phyloP scores from a whole-genome alignment of 2,797 vertebrate genomes.

The Triplophysa yarkandensis region DNA sequence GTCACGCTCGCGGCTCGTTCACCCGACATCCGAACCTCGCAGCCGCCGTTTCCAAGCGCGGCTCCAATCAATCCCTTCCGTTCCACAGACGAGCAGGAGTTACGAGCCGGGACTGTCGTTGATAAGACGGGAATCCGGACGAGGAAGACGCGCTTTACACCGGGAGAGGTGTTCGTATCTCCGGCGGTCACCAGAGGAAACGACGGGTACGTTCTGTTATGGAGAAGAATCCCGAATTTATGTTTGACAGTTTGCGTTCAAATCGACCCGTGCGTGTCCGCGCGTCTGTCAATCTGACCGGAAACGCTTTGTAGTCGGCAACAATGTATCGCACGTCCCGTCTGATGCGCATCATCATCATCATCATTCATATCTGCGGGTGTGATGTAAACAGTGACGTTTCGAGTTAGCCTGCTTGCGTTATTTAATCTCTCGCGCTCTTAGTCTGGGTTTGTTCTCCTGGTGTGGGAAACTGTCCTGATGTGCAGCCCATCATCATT shows the following conservation, averaged over 20 bases:
- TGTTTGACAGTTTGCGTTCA: not conserved
- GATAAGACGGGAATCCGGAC: constrained; percentile 3
- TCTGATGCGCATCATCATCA: not conserved
- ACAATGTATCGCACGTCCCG: constrained; percentile 10
- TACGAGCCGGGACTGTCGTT: not conserved
- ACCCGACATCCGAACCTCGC: constrained; percentile 21
- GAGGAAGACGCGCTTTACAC: constrained; percentile 2
- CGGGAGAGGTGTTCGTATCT: constrained; percentile 26
- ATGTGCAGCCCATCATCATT: not conserved
- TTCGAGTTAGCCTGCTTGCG: not conserved
- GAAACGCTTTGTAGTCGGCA: constrained; percentile 10
- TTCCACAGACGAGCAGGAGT: constrained; percentile 7
- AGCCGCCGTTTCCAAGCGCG: constrained; percentile 2
- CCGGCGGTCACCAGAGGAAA: constrained; percentile 25
- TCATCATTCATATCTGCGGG: not conserved
- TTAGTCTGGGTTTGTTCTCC: too few species aligned
- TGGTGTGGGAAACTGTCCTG: not conserved
- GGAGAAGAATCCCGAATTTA: too few species aligned
- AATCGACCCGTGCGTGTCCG: not conserved
- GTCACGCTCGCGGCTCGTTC: constrained; percentile 29
- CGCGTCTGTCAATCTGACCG: not conserved
- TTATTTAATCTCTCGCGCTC: too few species aligned
- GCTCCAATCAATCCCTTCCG: not conserved
- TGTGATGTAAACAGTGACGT: not conserved
- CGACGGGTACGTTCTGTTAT: constrained; percentile 16